These are phyloP conservation scores for Lamproptera curius DNA, from an alignment of 2,888 invertebrate genomes.

Conservation along the genomic window DNA sequence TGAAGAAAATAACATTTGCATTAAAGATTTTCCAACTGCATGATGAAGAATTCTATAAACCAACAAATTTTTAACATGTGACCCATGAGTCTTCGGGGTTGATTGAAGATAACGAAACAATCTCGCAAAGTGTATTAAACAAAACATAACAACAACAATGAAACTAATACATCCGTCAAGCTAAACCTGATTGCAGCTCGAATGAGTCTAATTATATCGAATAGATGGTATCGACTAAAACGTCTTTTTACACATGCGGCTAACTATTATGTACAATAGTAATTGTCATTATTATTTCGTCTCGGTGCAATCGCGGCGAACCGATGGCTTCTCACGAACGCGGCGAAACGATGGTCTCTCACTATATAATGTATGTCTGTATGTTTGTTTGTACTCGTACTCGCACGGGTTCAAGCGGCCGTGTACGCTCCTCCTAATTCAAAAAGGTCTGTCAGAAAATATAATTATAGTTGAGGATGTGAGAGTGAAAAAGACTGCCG, in stretches of 20 bases:
- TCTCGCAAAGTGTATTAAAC: slow-evolving; percentile 56
- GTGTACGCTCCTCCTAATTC: slow-evolving; percentile 73
- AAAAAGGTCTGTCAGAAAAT: slow-evolving; percentile 76
- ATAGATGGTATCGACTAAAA: slow-evolving; percentile 68
- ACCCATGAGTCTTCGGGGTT: slow-evolving; percentile 53
- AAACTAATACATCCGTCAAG: slow-evolving; percentile 64
- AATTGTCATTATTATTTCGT: slow-evolving; percentile 58
- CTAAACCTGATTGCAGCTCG: slow-evolving; percentile 69
- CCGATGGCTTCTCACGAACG: slow-evolving; percentile 77
- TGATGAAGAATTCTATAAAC: slow-evolving; percentile 19
- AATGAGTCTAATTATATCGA: slow-evolving; percentile 75
- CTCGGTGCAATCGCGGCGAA: slow-evolving; percentile 72
- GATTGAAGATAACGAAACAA: slow-evolving; percentile 57
- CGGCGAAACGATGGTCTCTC: slow-evolving; percentile 66
- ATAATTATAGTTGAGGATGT: slow-evolving; percentile 76
- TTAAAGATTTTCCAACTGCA: not conserved
- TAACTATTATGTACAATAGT: slow-evolving; percentile 74
- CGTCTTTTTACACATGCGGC: slow-evolving; percentile 70
- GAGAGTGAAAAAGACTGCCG: slow-evolving; percentile 70
- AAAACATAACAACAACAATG: slow-evolving; percentile 67
- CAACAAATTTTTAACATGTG: slow-evolving; percentile 32
- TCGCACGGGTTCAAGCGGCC: slow-evolving; percentile 73
- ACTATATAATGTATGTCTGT: slow-evolving; percentile 57
- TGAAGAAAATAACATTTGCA: not conserved
- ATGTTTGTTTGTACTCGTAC: slow-evolving; percentile 64